Evolutionary conservation across 1,140 invertebrate genomes (phyloP), one percentile per base, ranked within the genome.

Genomic region (Drosophila arizonae): DNA sequence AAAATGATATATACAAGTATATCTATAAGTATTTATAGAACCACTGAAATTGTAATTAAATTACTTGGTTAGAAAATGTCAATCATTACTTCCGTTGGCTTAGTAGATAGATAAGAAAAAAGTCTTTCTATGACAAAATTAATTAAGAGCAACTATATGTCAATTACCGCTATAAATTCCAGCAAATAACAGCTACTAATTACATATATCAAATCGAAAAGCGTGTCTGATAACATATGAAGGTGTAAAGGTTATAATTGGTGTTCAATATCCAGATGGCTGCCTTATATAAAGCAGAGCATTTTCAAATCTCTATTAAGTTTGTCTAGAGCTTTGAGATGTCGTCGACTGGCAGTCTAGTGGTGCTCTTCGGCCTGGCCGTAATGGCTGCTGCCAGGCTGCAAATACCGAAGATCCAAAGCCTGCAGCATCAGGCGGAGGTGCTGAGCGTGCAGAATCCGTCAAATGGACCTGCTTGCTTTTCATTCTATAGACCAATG

Each of bases 321-420:
- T 50, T 24, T 36, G 48, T 30, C 26, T 6, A 28, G 9, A 55
- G 2, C 60, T 48, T 24, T 52, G 52, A 6, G 41, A 81, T 81
- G 79, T 45, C 21, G 4, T 78, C 13, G 21, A 60, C 28, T 57
- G 48, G 11, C 21, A 39, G 39, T 2, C 21, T 81, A 17, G 5
- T 81, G 21, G 48, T 69, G 13, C 52, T 74, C 15, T 36, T 81
- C 13, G 70, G 75, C 48, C 45, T 81, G 50, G 62, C 30, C 56
- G 50, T 43, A 33, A 65, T 45, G 8, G 51, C 74, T 13, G 17
- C 26, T 1, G 57, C 9, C 4, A 78, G 30, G 6, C 4, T 81
- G 17, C 43, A 77, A 11, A 1, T 74, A 17, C 74, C 70, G 45
- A 78, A 71, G 28, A 55, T 82, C 13, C 39, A 57, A 9, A 15